phyloP scores from a whole-genome alignment of 2,797 vertebrate species.

The Periparus ater region DNA sequence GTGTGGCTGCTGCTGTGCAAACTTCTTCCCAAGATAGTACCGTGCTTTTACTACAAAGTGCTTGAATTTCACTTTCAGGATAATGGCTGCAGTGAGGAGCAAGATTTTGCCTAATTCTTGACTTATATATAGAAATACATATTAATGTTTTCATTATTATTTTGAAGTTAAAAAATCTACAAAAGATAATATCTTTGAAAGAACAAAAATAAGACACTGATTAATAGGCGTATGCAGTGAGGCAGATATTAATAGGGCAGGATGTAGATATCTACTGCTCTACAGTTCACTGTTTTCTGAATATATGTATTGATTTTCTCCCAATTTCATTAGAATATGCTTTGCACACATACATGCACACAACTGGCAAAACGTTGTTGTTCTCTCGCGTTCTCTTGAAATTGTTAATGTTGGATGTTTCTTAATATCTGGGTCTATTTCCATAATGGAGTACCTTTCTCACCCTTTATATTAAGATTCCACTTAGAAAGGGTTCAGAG shows the following conservation, averaged over 20 bases:
- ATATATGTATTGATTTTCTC: background rate
- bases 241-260: background rate
- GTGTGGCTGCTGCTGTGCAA: background rate
- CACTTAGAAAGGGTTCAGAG: constrained; percentile 48
- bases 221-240: background rate
- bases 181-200: background rate
- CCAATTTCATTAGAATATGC: background rate
- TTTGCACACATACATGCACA: background rate
- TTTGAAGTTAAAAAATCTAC: background rate
- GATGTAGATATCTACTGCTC: background rate
- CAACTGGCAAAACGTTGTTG: background rate
- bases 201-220: background rate
- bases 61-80: background rate
- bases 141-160: background rate
- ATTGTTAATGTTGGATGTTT: background rate
- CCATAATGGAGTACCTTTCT: constrained; percentile 3
- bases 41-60: background rate
- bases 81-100: background rate
- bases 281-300: background rate
- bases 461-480: constrained; percentile 20
- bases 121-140: background rate
- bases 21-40: background rate
- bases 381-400: background rate
- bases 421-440: constrained; percentile 4
- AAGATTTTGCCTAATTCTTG: background rate